Conservation (phyloP, 2,888 invertebrate genomes). For the Axea sp. region DNA sequence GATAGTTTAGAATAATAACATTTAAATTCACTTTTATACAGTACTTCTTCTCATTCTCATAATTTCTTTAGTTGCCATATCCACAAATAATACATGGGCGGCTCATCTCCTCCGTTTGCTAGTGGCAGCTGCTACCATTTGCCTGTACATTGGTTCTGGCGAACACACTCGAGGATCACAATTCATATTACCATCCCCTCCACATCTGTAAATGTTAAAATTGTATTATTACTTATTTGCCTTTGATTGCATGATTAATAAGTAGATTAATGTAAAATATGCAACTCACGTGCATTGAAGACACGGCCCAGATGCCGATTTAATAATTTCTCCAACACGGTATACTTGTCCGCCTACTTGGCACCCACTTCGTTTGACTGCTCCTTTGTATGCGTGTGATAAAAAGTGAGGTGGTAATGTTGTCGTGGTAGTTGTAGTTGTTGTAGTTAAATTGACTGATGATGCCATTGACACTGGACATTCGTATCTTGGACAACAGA, state of each 20-base stretch:
- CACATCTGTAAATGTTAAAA: conserved; percentile 88
- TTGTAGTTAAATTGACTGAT: conserved; percentile 90
- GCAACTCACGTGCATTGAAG: conserved; percentile 95
- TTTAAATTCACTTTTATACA: conserved; percentile 76
- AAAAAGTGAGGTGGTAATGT: conserved; percentile 91
- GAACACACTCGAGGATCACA: conserved; percentile 95
- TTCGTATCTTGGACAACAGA: conserved; percentile 96
- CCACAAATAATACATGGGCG: conserved; percentile 55
- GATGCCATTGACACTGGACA: conserved; percentile 94
- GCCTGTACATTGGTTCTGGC: conserved; percentile 93
- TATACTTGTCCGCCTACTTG: conserved; percentile 92
- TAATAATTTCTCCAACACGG: conserved; percentile 91
- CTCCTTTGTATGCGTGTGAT: conserved; percentile 88
- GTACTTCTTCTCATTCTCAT: conserved; percentile 64
- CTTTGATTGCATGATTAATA: too few relatives aligned
- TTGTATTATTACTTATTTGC: too few relatives aligned
- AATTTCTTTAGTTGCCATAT: conserved; percentile 60
- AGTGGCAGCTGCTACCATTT: conserved; percentile 92
- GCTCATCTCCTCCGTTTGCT: conserved; percentile 86
- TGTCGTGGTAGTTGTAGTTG: conserved; percentile 91
- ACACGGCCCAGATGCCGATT: conserved; percentile 94
- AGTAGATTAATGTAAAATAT: too few relatives aligned
- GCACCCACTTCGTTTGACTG: conserved; percentile 88
- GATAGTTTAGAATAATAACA: conserved; percentile 74
- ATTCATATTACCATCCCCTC: conserved; percentile 95